Conservation (phyloP, 2,888 invertebrate genomes). For the Alviniconcha strummeri region DNA sequence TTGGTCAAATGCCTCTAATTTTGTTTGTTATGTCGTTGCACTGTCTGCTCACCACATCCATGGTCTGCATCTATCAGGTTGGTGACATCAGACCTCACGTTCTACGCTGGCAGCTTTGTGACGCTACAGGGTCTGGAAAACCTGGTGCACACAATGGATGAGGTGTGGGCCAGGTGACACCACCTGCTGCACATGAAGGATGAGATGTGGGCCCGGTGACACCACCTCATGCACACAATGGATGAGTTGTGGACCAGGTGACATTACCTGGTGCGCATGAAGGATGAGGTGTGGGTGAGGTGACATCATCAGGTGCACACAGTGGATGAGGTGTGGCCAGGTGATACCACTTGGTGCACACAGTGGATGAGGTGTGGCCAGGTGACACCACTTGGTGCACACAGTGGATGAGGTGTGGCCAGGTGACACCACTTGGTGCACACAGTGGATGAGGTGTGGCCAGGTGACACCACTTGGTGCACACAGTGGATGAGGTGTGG, state of each 20-base stretch:
- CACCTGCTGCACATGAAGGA: neutral
- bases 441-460: no score
- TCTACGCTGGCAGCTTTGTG: slow-evolving; percentile 69
- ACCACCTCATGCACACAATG: neutral
- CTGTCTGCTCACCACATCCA: no score
- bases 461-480: no score
- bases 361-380: neutral
- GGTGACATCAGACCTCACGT: slow-evolving; percentile 70
- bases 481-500: no score
- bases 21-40: no score
- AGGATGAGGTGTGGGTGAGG: no score
- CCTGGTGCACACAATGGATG: slow-evolving; percentile 55
- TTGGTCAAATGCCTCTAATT: no score
- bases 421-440: no score
- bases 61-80: slow-evolving; percentile 52
- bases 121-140: slow-evolving; percentile 65
- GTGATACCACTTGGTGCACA: neutral
- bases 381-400: neutral
- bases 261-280: no score
- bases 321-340: no score
- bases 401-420: no score
- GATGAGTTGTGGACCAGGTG: neutral
- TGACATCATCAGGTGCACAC: no score
- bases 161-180: slow-evolving; percentile 61
- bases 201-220: neutral